Percentiles rank a stretch among this genome's conserved stretches.
Conservation (phyloP, 2,888 invertebrate species). For the Dinocampus coccinellae region DNA sequence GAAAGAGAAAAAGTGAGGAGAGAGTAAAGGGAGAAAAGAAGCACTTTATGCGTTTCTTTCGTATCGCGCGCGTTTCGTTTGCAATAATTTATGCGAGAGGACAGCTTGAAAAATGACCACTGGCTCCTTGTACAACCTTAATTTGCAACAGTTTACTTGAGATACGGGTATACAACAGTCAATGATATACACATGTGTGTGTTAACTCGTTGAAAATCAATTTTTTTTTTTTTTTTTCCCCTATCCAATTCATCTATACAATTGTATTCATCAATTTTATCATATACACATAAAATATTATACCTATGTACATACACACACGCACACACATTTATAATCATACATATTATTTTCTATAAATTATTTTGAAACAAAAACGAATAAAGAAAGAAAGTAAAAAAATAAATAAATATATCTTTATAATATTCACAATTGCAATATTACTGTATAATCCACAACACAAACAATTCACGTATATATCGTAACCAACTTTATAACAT, state of each 20-base stretch:
- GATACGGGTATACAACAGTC: slow-evolving; percentile 57
- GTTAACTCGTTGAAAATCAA: slow-evolving; percentile 1
- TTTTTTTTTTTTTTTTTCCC: not conserved
- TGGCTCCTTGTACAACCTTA: slow-evolving; percentile 66
- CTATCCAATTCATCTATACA: not conserved
- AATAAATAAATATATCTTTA: too few species aligned
- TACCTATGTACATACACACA: too few species aligned
- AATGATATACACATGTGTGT: slow-evolving; percentile 47
- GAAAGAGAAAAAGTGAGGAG: slow-evolving; percentile 35
- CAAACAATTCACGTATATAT: too few species aligned
- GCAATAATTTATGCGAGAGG: slow-evolving; percentile 66
- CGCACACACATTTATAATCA: too few species aligned
- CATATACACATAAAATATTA: not conserved
- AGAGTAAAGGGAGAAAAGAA: slow-evolving; percentile 44
- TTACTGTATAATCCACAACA: too few species aligned
- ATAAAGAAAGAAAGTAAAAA: too few species aligned
- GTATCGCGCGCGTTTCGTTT: slow-evolving; percentile 61
- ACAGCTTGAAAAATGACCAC: slow-evolving; percentile 67
- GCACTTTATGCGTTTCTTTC: slow-evolving; percentile 65
- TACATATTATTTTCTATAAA: too few species aligned
- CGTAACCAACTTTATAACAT: not conserved
- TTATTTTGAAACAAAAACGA: too few species aligned
- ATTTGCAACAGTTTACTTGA: slow-evolving; percentile 68
- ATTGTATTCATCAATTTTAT: not conserved
- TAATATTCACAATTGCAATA: too few species aligned